Base-by-base conservation (phyloP, 2,888 invertebrate genomes). In the Ophion ellenae region DNA sequence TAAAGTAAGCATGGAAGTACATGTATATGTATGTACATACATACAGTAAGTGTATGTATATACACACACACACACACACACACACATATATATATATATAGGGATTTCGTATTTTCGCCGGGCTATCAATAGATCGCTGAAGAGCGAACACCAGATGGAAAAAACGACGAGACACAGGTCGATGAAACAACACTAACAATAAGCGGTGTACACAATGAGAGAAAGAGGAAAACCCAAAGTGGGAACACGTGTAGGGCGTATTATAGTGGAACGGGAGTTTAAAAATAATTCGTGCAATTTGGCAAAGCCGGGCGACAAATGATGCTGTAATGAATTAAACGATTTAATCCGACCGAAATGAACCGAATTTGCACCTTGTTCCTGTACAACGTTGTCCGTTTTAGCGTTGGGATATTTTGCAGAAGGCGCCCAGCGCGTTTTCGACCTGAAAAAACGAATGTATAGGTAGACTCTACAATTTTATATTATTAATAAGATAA, bases 71-170 rank as follows among this genome's bases (percentile, higher is more conserved):
- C n/a, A n/a, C n/a, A n/a, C n/a, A n/a, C n/a, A n/a, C n/a, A n/a
- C n/a, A n/a, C n/a, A n/a, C n/a, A n/a, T 61, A 61, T n/a, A 2
- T 28, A 24, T 11, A 61, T 10, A 36, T 40, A 14, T n/a, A 10
- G 24, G 32, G 11, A 24, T 20, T 17, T 75, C 28, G 32, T 75
- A 9, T n/a, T 64, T 28, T 14, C 24, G 47, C 20, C 47, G 32
- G 4, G 36, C 61, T 45, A 24, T 45, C 17, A 9, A 53, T 57
- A 74, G 80, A 79, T 66, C 69, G 77, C 77, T 83, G 76, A 63
- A 59, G 70, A 69, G 24, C 69, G 87, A 70, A 69, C 47, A 69
- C 69, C 6, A 70, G 70, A 28, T 70, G 70, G 47, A 70, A 70
- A 70, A 53, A 53, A 53, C 53, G 53, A 53, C 53, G 53, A 53